A percentile compares a stretch with the other conserved stretches of the same genome.
Conservation (phyloP, 2,888 invertebrate genomes). For the Leucoma salicis region DNA sequence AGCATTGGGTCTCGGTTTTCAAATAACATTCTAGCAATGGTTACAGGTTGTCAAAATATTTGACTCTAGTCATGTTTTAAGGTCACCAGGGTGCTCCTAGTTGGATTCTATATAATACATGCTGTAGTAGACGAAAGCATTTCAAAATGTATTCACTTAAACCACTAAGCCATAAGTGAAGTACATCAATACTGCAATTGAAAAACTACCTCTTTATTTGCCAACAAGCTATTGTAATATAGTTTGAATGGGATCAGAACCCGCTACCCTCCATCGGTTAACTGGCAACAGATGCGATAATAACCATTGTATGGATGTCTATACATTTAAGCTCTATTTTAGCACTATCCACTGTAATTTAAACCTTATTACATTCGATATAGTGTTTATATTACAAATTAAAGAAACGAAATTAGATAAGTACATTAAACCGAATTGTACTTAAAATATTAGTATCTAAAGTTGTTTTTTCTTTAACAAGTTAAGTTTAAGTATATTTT, state of each 20-base stretch:
- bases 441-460: neutral
- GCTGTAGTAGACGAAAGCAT: too few relatives aligned
- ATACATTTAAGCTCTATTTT: slow-evolving; percentile 13
- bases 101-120: too few relatives aligned
- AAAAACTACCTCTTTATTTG: neutral
- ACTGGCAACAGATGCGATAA: slow-evolving; percentile 29
- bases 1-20: too few relatives aligned
- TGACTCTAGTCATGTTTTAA: too few relatives aligned
- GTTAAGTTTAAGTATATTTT: neutral
- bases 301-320: slow-evolving; percentile 25
- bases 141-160: too few relatives aligned
- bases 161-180: neutral
- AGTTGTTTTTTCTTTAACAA: neutral
- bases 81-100: too few relatives aligned
- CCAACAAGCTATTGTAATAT: slow-evolving; percentile 4
- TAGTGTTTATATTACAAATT: neutral
- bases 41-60: too few relatives aligned
- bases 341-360: neutral
- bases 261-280: slow-evolving; percentile 2
- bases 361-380: neutral
- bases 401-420: neutral
- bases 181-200: neutral
- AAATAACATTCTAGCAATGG: too few relatives aligned
- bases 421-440: neutral
- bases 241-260: slow-evolving; percentile 4